Evolutionary conservation across 2,888 invertebrate genomes (phyloP).

Genomic region (Cabera pusaria): DNA sequence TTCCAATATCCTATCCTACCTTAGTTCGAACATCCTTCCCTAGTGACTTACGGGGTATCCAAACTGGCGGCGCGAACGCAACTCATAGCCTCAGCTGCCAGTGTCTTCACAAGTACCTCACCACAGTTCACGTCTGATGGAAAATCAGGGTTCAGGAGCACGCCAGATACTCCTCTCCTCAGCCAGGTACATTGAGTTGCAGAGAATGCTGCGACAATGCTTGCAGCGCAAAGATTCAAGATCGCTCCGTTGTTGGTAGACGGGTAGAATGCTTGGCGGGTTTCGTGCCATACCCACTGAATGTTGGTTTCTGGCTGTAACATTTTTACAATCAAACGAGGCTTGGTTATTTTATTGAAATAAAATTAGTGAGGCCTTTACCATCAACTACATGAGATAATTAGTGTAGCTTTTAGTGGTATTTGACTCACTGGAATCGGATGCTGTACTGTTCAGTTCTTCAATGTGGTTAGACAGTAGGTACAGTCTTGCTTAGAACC

Average conservation of each 20-base stretch:
- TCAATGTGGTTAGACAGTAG: too few species aligned
- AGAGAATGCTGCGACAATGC: slow-evolving; percentile 48
- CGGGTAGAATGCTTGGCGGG: slow-evolving; percentile 53
- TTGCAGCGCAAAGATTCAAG: slow-evolving; percentile 64
- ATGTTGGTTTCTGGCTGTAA: slow-evolving; percentile 38
- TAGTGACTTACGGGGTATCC: slow-evolving; percentile 59
- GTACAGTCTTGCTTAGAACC: too few species aligned
- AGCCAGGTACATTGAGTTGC: slow-evolving; percentile 64
- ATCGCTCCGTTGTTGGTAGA: slow-evolving; percentile 49
- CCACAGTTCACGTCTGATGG: slow-evolving; percentile 47
- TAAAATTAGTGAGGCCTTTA: too few species aligned
- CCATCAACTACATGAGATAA: too few species aligned
- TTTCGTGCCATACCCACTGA: slow-evolving; percentile 57
- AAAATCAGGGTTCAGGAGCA: slow-evolving; percentile 62
- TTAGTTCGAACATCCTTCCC: too few species aligned
- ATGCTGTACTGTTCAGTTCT: too few species aligned
- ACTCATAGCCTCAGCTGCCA: slow-evolving; percentile 56
- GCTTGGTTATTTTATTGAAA: too few species aligned
- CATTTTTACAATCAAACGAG: slow-evolving; percentile 9
- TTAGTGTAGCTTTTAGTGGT: too few species aligned
- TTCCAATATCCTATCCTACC: too few species aligned
- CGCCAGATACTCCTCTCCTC: slow-evolving; percentile 57
- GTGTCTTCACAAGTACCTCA: slow-evolving; percentile 51
- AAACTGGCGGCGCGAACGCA: slow-evolving; percentile 55
- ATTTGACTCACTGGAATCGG: too few species aligned